Conservation (phyloP, 2,113 vertebrate species). For the Brachionichthys hirsutus region DNA sequence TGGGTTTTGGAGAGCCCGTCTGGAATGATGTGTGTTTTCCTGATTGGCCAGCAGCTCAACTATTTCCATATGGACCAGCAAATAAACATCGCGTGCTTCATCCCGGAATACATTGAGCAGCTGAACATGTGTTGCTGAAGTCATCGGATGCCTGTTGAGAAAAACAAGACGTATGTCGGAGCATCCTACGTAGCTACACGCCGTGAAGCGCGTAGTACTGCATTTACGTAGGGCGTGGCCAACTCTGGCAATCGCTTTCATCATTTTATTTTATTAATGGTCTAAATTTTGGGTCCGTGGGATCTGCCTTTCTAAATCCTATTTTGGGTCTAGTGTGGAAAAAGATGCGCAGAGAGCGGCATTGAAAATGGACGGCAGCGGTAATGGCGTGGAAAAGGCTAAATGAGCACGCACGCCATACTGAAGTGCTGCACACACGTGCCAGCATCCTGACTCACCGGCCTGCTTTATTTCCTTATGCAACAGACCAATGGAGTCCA, state of each 20-base stretch:
- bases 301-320: slow-evolving; percentile 38
- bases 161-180: neutral
- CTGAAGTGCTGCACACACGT: slow-evolving; percentile 43
- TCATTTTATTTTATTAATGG: no score
- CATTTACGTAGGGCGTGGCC: no score
- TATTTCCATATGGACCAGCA: neutral
- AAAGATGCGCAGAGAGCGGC: slow-evolving; percentile 12
- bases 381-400: slow-evolving; percentile 25
- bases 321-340: slow-evolving; percentile 19
- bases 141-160: neutral
- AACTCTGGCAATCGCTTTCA: no score
- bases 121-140: neutral
- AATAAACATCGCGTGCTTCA: slow-evolving; percentile 1
- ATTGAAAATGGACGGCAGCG: slow-evolving; percentile 5
- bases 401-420: slow-evolving; percentile 18
- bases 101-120: neutral
- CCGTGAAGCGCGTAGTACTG: no score
- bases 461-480: slow-evolving; percentile 56
- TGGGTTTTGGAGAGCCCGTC: neutral
- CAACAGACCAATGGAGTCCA: slow-evolving; percentile 50
- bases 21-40: slow-evolving; percentile 6
- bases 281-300: slow-evolving; percentile 1
- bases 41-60: neutral
- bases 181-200: no score
- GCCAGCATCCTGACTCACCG: slow-evolving; percentile 58